Base-by-base conservation (phyloP, 2,113 vertebrate species). In the Pampusana beccarii region DNA sequence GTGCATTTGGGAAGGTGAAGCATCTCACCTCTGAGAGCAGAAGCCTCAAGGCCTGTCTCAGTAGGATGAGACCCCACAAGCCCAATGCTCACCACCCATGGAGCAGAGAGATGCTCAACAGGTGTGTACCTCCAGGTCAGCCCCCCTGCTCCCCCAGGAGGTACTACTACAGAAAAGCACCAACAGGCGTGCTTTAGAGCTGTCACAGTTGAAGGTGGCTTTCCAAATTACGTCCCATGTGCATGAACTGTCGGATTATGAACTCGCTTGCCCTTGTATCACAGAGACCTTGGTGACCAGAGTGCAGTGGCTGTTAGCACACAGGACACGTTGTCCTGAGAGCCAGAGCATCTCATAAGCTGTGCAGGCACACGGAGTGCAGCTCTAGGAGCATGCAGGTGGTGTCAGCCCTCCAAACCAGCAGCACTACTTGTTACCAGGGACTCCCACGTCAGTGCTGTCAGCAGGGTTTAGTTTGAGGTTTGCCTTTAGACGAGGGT, bases 221-320 rank as follows among this genome's bases (percentile, higher is more conserved):
- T 66, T 48, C 36, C n/a, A 50, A 10, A 36, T 66, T 16, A 58
- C 3, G 12, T 26, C 66, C 3, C 6, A 57, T 8, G 6, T 29
- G 11, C 2, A 1, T 4, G 6, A 77, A 72, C 5, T 25, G 34
- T 34, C 69, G 84, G 33, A 53, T 53, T 56, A 38, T 0, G 0
- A 60, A 34, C 58, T 77, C 5, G 1, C 16, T 38, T 74, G 24
- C 11, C 60, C 36, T 53, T 40, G 23, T 69, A 29, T n/a, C 25
- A 74, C 38, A 38, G 11, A 38, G 38, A n/a, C 38, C 31, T 13
- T 33, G 38, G 50, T 53, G 81, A 73, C 14, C 12, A 6, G 54
- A 80, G 54, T 5, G 13, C 40, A 42, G 46, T 8, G 33, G 60
- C 78, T 61, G 42, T 56, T 31, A 51, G 44, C 69, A 82, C 54